These are phyloP conservation scores for Nomada fabriciana DNA, from an alignment of 2,888 invertebrate species.

Conservation along the genomic window DNA sequence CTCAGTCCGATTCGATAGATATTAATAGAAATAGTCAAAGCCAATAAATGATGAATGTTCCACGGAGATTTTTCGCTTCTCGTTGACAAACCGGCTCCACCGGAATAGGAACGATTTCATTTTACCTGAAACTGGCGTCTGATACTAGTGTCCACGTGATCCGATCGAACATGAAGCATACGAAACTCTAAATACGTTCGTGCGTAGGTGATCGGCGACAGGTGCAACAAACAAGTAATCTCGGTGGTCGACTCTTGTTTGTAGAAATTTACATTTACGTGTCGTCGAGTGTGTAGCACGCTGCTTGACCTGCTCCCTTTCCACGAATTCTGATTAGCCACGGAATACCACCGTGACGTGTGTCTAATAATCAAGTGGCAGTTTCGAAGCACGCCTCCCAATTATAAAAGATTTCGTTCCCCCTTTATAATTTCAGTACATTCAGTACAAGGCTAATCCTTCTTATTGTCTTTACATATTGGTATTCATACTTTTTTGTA, in stretches of 20 bases:
- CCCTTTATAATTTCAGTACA: too few species aligned
- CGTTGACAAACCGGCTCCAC: slow-evolving; percentile 25
- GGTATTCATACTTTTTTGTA: too few species aligned
- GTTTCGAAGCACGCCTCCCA: neutral
- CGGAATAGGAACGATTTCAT: slow-evolving; percentile 30
- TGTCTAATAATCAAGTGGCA: neutral
- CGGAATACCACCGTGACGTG: neutral
- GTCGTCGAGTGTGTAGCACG: slow-evolving; percentile 11
- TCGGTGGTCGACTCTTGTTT: slow-evolving; percentile 29
- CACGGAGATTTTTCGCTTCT: slow-evolving; percentile 22
- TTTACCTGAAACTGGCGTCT: neutral
- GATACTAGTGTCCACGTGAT: slow-evolving; percentile 15
- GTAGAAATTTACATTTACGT: slow-evolving; percentile 52
- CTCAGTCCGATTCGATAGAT: neutral
- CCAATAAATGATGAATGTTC: slow-evolving; percentile 29
- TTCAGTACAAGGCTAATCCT: too few species aligned
- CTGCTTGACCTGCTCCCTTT: slow-evolving; percentile 23
- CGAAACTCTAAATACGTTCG: slow-evolving; percentile 16
- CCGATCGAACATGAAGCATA: slow-evolving; percentile 5
- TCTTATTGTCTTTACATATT: too few species aligned
- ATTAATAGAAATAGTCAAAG: slow-evolving; percentile 46
- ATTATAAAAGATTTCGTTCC: neutral
- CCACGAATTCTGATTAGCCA: slow-evolving; percentile 29
- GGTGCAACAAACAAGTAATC: slow-evolving; percentile 49
- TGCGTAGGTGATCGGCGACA: slow-evolving; percentile 44